Evolutionary conservation across 2,797 vertebrate genomes (phyloP), one percentile per base, ranked within the genome.

Genomic region (Odontamblyopus lacepedii): DNA sequence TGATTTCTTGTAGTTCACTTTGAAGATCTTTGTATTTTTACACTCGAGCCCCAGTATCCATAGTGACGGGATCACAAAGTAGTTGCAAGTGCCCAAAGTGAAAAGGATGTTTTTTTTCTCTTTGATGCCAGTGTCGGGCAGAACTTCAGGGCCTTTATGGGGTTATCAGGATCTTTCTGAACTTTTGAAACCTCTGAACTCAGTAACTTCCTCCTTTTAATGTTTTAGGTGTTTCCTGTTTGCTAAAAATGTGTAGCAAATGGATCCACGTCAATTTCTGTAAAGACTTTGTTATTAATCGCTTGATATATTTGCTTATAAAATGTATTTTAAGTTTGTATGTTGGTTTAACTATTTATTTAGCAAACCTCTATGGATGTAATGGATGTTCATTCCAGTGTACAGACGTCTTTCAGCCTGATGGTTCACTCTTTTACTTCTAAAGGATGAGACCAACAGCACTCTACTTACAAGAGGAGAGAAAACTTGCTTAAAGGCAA

Each of bases 231-330:
- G 83, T 81, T 86, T 83, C 81, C 81, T 74, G 81, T 93, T 93
- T 93, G 90, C 93, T 93, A 84, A 85, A 90, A 90, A 90, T 8
- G 1, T 85, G 85, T 83, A 70, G 84, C 77, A 89, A 74, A 90
- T 85, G 77, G 80, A 92, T 93, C 92, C 93, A 93, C 95, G 94
- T 93, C 88, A 90, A 90, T 92, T 91, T 92, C 90, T 93, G 93
- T 94, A 92, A 93, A 94, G 90, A 87, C 89, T 92, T 92, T 92
- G 90, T 94, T 93, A 93, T 88, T 94, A 93, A 92, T 94, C 93
- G 92, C 91, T 91, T 91, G 92, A 92, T 93, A 94, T 94, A 94
- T 94, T 94, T 92, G 86, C 93, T 87, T 92, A 93, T 93, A 93
- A 93, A 94, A 72, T 84, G 67, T 69, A 8, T 2, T 86, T 88